Evolutionary conservation across 2,113 vertebrate genomes (phyloP).

Genomic region (Pithys albifrons): DNA sequence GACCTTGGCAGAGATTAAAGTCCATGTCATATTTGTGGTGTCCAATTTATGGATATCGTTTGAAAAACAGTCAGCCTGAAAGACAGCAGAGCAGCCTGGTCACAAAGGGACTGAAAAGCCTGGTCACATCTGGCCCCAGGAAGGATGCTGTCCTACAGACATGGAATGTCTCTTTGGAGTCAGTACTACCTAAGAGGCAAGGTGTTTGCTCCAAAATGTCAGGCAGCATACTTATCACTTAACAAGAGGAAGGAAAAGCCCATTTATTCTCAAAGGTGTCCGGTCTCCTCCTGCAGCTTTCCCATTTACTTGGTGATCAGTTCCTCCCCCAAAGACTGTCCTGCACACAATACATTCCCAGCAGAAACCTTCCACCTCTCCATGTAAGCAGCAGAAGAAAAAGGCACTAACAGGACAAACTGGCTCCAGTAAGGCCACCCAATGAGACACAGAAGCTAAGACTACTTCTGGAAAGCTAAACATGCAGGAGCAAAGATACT

Average conservation of each 20-base stretch:
- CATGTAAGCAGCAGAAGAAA: background rate
- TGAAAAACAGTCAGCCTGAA: slow-evolving; percentile 97
- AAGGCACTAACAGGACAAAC: background rate
- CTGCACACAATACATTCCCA: background rate
- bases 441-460: background rate
- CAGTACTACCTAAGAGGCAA: background rate
- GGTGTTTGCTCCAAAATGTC: background rate
- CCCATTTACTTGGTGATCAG: background rate
- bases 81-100: slow-evolving; percentile 13
- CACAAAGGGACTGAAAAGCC: background rate
- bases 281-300: background rate
- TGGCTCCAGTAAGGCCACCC: background rate
- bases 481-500: background rate
- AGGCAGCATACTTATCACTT: background rate
- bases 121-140: background rate
- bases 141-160: background rate
- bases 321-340: background rate
- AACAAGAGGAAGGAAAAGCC: background rate
- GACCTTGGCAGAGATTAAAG: slow-evolving; percentile 90
- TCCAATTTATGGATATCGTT: slow-evolving; percentile 99
- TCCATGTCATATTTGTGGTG: slow-evolving; percentile 91
- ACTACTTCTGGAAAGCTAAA: background rate
- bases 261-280: background rate
- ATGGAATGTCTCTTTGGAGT: background rate
- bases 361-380: background rate